Percentiles rank a stretch among this genome's conserved stretches.
phyloP scores from a whole-genome alignment of 2,888 invertebrate species.

The Latrodectus elegans region DNA sequence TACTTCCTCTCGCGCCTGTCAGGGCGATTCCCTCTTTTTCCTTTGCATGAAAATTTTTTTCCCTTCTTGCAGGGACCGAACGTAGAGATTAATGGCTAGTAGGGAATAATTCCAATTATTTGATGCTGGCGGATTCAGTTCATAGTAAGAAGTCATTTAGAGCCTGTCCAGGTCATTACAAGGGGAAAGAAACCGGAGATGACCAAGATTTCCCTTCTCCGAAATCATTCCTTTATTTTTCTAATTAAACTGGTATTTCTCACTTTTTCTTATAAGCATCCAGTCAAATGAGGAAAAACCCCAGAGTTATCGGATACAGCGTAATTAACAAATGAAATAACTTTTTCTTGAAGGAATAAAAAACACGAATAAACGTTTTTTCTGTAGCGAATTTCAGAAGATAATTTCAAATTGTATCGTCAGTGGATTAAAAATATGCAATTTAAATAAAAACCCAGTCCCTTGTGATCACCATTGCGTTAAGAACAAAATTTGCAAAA shows the following conservation, averaged over 20 bases:
- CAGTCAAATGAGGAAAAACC: too few relatives aligned
- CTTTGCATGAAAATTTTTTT: not conserved
- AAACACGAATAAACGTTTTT: too few relatives aligned
- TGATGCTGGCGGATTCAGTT: conserved; percentile 46
- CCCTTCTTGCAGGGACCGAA: conserved; percentile 34
- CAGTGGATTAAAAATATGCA: too few relatives aligned
- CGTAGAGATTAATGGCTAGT: conserved; percentile 53
- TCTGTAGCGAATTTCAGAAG: too few relatives aligned
- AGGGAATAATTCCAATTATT: conserved; percentile 66
- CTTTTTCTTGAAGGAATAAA: too few relatives aligned
- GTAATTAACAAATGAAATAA: too few relatives aligned
- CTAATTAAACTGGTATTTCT: conserved; percentile 24
- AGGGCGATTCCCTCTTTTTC: not conserved
- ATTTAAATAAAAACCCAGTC: too few relatives aligned
- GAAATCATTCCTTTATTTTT: conserved; percentile 43
- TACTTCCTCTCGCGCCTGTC: not conserved
- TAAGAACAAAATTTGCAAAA: too few relatives aligned
- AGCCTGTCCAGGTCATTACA: conserved; percentile 51
- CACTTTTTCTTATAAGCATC: too few relatives aligned
- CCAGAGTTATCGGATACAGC: too few relatives aligned
- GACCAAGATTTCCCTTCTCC: conserved; percentile 4
- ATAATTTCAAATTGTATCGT: too few relatives aligned
- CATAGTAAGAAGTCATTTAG: conserved; percentile 67
- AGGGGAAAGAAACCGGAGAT: conserved; percentile 37
- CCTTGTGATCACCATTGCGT: too few relatives aligned